Conservation (phyloP, 1,140 invertebrate genomes). For the Acromyrmex echinatior region DNA sequence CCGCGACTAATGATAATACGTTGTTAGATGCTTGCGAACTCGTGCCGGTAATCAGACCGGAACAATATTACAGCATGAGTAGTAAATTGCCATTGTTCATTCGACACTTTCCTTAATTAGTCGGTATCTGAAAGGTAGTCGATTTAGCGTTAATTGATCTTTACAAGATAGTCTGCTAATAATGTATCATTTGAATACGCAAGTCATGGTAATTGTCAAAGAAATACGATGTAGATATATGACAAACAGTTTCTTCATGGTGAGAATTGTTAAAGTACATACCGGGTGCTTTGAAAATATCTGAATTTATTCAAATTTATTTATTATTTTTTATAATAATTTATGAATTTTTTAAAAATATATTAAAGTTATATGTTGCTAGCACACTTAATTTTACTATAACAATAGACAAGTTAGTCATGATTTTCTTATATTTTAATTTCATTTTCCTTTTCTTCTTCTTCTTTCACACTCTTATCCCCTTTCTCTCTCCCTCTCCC, state of each 20-base stretch:
- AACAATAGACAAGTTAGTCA: neutral
- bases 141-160: slow-evolving; percentile 24
- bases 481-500: neutral
- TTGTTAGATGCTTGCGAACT: slow-evolving; percentile 8
- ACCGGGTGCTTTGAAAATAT: neutral
- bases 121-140: neutral
- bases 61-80: slow-evolving; percentile 42
- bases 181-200: neutral
- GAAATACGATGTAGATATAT: neutral
- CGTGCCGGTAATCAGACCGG: slow-evolving; percentile 30
- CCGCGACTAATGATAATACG: slow-evolving; percentile 37
- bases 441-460: neutral
- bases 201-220: neutral
- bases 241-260: neutral
- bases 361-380: neutral
- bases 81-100: slow-evolving; percentile 28
- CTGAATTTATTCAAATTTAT: neutral
- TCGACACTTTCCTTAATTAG: slow-evolving; percentile 43
- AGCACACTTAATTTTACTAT: neutral
- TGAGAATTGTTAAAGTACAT: slow-evolving; percentile 8
- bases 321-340: neutral
- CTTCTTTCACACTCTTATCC: neutral
- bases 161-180: neutral
- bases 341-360: neutral
- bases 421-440: neutral